Conservation (phyloP, 2,113 vertebrate species). For the Upupa epops region DNA sequence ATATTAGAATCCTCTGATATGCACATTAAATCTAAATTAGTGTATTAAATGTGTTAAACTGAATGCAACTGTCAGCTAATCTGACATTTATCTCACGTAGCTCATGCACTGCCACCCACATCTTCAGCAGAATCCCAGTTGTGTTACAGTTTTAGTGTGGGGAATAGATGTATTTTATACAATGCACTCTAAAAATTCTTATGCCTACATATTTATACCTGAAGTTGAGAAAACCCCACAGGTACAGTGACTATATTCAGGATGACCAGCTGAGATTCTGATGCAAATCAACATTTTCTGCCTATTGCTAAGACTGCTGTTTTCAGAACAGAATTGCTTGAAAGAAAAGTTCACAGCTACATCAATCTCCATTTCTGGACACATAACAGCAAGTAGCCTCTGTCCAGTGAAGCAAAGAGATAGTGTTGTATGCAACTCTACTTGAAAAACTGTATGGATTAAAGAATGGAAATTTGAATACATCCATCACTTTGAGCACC, state of each 20-base stretch:
- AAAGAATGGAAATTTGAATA: neutral
- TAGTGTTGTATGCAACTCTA: neutral
- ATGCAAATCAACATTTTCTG: neutral
- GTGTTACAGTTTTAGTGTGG: neutral
- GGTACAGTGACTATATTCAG: neutral
- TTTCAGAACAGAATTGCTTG: neutral
- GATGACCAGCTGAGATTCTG: neutral
- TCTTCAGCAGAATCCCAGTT: neutral
- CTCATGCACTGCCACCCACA: neutral
- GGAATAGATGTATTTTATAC: neutral
- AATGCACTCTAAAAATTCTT: neutral
- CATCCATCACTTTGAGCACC: neutral
- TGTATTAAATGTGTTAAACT: conserved; percentile 23
- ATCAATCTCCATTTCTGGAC: neutral
- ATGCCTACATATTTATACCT: fast-evolving
- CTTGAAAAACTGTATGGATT: neutral
- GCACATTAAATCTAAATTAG: conserved; percentile 47
- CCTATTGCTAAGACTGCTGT: neutral
- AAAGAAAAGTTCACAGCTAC: neutral
- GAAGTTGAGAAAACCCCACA: neutral
- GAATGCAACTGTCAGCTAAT: neutral
- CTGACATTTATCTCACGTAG: neutral
- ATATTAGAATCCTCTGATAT: neutral
- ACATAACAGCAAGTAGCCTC: neutral
- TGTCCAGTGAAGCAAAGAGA: neutral